These are phyloP conservation scores for Drosophila sucinea DNA, from an alignment of 1,140 invertebrate genomes.

Conservation along the genomic window DNA sequence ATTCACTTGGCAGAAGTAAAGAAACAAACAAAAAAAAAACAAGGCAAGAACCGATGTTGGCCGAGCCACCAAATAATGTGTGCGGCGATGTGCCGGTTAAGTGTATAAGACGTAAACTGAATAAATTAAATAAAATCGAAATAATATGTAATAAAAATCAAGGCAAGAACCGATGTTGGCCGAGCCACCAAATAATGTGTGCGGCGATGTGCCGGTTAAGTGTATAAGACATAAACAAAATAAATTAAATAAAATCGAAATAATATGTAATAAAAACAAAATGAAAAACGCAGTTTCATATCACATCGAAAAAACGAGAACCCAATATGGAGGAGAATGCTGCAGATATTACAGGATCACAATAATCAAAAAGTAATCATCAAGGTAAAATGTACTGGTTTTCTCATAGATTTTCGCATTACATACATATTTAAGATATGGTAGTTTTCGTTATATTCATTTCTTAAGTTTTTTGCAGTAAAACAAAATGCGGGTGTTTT, in stretches of 20 bases:
- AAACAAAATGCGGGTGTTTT: background rate
- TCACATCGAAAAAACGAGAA: background rate
- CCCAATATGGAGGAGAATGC: no score
- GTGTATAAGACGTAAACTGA: conserved; percentile 67
- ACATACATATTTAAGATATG: no score
- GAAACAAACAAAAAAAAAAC: conserved; percentile 16
- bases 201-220: conserved; percentile 60
- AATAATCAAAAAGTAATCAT: no score
- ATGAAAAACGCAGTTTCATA: background rate
- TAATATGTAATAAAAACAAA: conserved; percentile 64
- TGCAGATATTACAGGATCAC: no score
- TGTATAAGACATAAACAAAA: conserved; percentile 66
- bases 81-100: conserved; percentile 59
- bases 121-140: conserved; percentile 71
- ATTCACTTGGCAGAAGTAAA: conserved; percentile 37
- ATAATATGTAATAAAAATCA: conserved; percentile 34
- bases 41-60: conserved; percentile 64
- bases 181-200: conserved; percentile 64
- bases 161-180: conserved; percentile 64
- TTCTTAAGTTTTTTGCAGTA: background rate
- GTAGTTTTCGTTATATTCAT: no score
- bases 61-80: conserved; percentile 63
- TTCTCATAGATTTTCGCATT: no score
- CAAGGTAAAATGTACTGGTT: no score
- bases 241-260: conserved; percentile 72